Base-by-base conservation (phyloP, 2,888 invertebrate genomes). In the Keiferia lycopersicella region DNA sequence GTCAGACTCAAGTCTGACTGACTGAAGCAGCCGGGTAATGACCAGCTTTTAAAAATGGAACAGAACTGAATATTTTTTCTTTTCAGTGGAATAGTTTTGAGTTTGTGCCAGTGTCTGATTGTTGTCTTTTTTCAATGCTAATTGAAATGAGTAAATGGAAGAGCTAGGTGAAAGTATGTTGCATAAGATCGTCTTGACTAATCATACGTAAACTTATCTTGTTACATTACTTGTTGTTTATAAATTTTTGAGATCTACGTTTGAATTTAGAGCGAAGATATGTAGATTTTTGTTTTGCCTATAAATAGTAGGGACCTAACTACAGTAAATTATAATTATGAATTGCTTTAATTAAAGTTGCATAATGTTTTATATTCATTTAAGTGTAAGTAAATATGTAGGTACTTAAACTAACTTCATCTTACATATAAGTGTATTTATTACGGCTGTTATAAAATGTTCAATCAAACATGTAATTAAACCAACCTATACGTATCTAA, bases 131-230 rank as follows among this genome's bases (percentile, higher is more conserved):
- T 80, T 74, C 73, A 74, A 79, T 86, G 87, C 83, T 88, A 88
- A 88, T 87, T 87, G 84, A 79, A 84, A 82, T 79, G 79, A 79
- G 78, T 81, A 80, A 80, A 80, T 75, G 75, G 67, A 74, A 69
- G 77, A 81, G 80, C 75, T 56, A 69, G 73, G 88, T 80, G 89
- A 88, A 89, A 89, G 89, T 84, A 64, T 22, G 68, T 88, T 86
- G 73, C 73, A 72, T 79, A 86, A 88, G 71, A 73, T 69, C 61
- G 34, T 66, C 67, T 67, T 65, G 71, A 73, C 72, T 78, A 79
- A 82, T 81, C 78, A 81, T 68, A 71, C 64, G 69, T 72, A 70
- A 71, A 73, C 69, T 71, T 10, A 59, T 41, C 41, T 39, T 39
- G 41, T 58, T 53, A 53, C n/a, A 4, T 26, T 53, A 26, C 30